Percentiles rank a stretch among this genome's conserved stretches.
Conservation (phyloP, 1,140 invertebrate genomes). For the Andricus grossulariae region DNA sequence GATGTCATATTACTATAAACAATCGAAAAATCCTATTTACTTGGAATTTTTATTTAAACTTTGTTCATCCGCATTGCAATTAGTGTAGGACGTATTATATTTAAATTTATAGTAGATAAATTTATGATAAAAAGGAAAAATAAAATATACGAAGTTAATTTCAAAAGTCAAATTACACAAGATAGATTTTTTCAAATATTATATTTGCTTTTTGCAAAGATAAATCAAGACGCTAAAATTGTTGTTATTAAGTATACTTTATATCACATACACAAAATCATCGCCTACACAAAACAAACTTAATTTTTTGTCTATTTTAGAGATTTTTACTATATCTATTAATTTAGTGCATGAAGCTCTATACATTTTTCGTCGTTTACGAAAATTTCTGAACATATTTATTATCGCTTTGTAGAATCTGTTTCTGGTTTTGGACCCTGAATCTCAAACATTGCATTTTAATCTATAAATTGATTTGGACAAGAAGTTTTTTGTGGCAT, state of each 20-base stretch:
- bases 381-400: background rate
- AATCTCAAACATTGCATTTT: background rate
- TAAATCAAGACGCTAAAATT: too few relatives aligned
- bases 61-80: too few relatives aligned
- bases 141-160: background rate
- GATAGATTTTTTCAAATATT: slow-evolving; percentile 9
- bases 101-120: background rate
- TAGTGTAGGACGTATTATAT: too few relatives aligned
- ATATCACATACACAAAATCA: background rate
- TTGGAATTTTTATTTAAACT: too few relatives aligned
- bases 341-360: background rate
- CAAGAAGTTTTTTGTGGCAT: background rate
- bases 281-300: background rate
- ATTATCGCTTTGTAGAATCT: too few relatives aligned
- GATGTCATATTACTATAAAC: too few relatives aligned
- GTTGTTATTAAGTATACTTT: background rate
- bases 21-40: too few relatives aligned
- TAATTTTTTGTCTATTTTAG: background rate
- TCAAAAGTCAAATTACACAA: background rate
- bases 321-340: background rate
- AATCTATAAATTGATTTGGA: background rate
- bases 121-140: background rate
- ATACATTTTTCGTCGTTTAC: background rate
- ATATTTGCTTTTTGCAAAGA: background rate
- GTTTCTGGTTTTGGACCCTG: too few relatives aligned